Evolutionary conservation across 2,797 vertebrate genomes (phyloP), one percentile per base, ranked within the genome.

Genomic region (Geotrypetes seraphini): DNA sequence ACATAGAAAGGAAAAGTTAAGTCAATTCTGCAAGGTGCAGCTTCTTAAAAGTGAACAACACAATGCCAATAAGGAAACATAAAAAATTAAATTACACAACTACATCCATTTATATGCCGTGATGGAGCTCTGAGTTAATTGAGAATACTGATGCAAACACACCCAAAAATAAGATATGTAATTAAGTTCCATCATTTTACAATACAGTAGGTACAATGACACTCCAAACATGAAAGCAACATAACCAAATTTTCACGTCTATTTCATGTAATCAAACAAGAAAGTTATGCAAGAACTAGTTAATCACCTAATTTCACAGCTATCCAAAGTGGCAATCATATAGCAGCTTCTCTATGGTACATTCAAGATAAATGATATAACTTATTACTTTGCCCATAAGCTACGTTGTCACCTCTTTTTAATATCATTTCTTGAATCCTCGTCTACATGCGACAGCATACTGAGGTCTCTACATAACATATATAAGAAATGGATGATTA

Each of bases 291-390:
- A 90, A 81, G 81, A 86, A 91, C 89, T 86, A 91, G 81, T 90
- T 90, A 90, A 88, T 90, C 85, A 90, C 88, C 87, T 92, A 93
- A 95, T 90, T 96, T 99, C 95, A 99, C 93, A 99, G 94, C 93
- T 95, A 97, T 93, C 71, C 78, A 90, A 98, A 98, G 93, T 98
- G 94, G 92, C 92, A 92, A 96, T 92, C 86, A 81, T 91, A 90
- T 97, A 99, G 95, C 95, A 97, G 95, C 94, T 95, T 90, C 93
- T 92, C 93, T 97, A 97, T 86, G 83, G 93, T 97, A 99, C 95
- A 99, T 99, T 99, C 93, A 97, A 93, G 89, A 96, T 91, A 97
- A 91, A 97, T 92, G 89, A 95, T 88, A 89, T 86, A 78, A 91
- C 85, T 88, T 92, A 92, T 92, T 96, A 96, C 87, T 95, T n/a